Evolutionary conservation across 1,140 invertebrate species (phyloP).

Genomic region (Nautilus pompilius): DNA sequence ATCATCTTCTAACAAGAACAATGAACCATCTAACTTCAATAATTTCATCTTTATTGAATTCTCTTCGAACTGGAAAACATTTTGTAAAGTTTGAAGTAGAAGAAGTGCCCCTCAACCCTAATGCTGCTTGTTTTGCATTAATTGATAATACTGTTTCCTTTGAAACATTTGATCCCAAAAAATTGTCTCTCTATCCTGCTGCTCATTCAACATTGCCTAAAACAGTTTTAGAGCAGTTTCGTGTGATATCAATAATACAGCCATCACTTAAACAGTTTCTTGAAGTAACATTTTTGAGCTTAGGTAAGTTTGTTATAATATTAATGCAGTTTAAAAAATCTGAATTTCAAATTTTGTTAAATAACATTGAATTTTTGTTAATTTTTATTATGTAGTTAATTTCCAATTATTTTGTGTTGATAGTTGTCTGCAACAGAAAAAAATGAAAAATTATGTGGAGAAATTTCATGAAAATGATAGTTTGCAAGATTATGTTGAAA

Average conservation of each 20-base stretch:
- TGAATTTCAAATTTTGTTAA: no score
- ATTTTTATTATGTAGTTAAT: no score
- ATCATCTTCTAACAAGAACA: constrained; percentile 29
- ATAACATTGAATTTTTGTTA: no score
- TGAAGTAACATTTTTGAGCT: neutral
- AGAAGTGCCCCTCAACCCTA: neutral
- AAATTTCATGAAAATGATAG: no score
- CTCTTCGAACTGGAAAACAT: constrained; percentile 36
- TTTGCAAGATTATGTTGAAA: no score
- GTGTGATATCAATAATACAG: neutral
- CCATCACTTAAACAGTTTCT: neutral
- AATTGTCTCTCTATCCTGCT: neutral
- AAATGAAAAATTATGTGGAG: no score
- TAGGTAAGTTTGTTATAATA: neutral
- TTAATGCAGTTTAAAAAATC: no score
- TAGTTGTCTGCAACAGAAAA: no score
- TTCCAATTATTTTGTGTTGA: no score
- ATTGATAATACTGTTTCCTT: neutral
- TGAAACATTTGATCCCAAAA: neutral
- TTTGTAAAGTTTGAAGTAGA: no score
- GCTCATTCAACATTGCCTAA: neutral
- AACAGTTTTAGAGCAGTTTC: neutral
- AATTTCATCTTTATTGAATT: constrained; percentile 40
- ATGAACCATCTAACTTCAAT: constrained; percentile 47
- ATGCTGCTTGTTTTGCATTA: neutral